Evolutionary conservation across 2,113 vertebrate genomes (phyloP), one percentile per base, ranked within the genome.

Genomic region (Bothrops jararaca): DNA sequence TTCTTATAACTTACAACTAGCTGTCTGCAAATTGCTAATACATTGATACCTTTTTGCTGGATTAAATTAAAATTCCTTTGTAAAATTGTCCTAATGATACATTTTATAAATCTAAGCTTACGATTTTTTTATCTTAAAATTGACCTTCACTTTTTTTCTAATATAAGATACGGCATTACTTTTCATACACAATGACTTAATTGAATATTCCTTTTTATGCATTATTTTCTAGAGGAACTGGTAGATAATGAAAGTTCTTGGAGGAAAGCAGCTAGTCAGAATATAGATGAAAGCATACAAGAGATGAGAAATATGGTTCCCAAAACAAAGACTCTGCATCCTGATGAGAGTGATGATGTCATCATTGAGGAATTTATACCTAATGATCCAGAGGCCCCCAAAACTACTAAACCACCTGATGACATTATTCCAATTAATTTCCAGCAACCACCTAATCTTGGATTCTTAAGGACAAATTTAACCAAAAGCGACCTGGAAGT

Each of bases 401-500:
- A 58, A 89, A 0, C 23, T 86, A 39, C 13, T 4, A 6, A 12
- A 90, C 7, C 2, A 26, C 29, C 1, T 85, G 26, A 11, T 15
- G 57, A 7, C n/a, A 6, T 50, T 39, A 29, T 20, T 29, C 39
- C 93, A 80, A 54, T 1, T 86, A 22, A 4, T 92, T 23, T 3
- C 8, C 92, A 53, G 80, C 23, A 23, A 1, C 34, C 24, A n/a
- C 57, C 87, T 48, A 56, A 86, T 3, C 53, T 94, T 80, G 91
- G 74, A 93, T 92, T 89, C 48, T 60, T 94, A 93, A n/a, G 39
- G 86, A 45, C 18, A 91, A 88, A 80, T 64, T 91, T 95, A 88
- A 92, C 92, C 39, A 50, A 92, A 50, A 95, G 56, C n/a, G 89
- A 91, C 89, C 94, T 93, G 86, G 50, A 95, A 86, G 93, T 93